phyloP scores from a whole-genome alignment of 2,888 invertebrate species.

The Drosophila imparisetae region DNA sequence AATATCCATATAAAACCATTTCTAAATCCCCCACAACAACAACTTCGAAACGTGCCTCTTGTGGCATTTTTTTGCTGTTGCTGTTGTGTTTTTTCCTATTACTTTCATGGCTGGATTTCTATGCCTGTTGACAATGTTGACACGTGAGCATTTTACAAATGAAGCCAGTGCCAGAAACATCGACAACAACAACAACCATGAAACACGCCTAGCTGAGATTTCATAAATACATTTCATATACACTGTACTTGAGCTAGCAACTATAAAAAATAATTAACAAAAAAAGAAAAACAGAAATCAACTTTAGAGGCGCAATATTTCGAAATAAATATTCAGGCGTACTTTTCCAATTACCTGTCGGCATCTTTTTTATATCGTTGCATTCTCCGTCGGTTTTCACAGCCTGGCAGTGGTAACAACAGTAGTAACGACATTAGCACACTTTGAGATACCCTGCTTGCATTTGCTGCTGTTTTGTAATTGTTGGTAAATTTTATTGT shows the following conservation, averaged over 20 bases:
- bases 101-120: conserved; percentile 26
- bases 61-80: conserved; percentile 28
- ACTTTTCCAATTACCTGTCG: conserved; percentile 48
- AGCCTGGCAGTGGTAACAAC: neutral
- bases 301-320: conserved; percentile 44
- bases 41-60: conserved; percentile 61
- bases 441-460: conserved; percentile 31
- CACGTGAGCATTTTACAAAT: conserved; percentile 74
- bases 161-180: conserved; percentile 23
- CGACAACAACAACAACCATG: conserved; percentile 30
- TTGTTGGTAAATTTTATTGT: neutral
- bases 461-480: neutral
- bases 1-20: conserved; percentile 58
- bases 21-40: conserved; percentile 52
- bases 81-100: conserved; percentile 22
- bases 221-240: conserved; percentile 66
- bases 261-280: conserved; percentile 63
- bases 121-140: conserved; percentile 49
- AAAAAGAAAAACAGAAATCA: conserved; percentile 30
- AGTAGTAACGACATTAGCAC: neutral
- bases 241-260: conserved; percentile 27
- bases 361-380: conserved; percentile 41
- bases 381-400: conserved; percentile 37
- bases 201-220: conserved; percentile 57
- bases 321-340: conserved; percentile 57